Conservation (phyloP, 2,113 vertebrate genomes). For the Vimba vimba region DNA sequence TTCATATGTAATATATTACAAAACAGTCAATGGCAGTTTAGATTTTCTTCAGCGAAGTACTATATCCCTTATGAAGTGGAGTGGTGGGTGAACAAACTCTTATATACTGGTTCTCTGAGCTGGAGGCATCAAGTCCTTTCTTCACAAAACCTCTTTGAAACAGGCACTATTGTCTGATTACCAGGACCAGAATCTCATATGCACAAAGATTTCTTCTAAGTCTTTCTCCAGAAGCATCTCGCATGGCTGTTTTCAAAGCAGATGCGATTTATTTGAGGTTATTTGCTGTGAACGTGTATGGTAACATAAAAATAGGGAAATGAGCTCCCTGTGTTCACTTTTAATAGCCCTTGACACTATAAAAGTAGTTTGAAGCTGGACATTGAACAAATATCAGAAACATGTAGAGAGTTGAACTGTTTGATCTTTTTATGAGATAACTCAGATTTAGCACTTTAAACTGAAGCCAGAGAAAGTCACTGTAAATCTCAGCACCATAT, state of each 20-base stretch:
- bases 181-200: background rate
- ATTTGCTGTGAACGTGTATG: background rate
- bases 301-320: background rate
- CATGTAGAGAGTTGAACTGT: background rate
- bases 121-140: constrained; percentile 23
- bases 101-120: constrained; percentile 3
- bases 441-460: background rate
- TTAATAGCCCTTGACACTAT: background rate
- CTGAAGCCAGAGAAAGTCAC: background rate
- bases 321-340: background rate
- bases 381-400: background rate
- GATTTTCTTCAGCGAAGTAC: constrained; percentile 31
- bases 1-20: background rate
- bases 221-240: constrained; percentile 1
- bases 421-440: constrained; percentile 6
- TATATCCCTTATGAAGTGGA: constrained; percentile 24
- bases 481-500: background rate
- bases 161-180: constrained; percentile 3
- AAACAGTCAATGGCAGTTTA: constrained; percentile 34
- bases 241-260: background rate
- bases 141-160: constrained; percentile 25
- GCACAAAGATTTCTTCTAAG: constrained; percentile 1
- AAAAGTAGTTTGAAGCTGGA: background rate
- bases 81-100: constrained; percentile 40
- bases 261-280: background rate